These are phyloP conservation scores for Ericerus pela DNA, from an alignment of 1,140 invertebrate species.

Conservation along the genomic window DNA sequence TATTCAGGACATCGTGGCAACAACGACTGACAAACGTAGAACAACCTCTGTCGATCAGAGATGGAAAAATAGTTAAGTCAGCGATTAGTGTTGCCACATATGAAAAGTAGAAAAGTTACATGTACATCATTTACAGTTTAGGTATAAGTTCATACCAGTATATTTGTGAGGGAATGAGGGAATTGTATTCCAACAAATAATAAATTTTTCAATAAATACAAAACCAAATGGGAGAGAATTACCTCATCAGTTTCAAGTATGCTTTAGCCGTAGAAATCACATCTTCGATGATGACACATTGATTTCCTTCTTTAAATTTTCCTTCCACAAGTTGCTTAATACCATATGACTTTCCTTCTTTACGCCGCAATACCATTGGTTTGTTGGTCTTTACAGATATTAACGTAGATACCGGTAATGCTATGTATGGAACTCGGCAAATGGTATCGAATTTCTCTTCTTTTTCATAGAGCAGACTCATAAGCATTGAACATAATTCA, in stretches of 20 bases:
- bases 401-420: constrained; percentile 80
- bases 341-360: constrained; percentile 87
- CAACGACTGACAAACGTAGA: too few species aligned
- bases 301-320: constrained; percentile 51
- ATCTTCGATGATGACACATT: constrained; percentile 88
- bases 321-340: constrained; percentile 95
- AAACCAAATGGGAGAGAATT: too few species aligned
- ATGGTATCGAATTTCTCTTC: constrained; percentile 46
- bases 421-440: constrained; percentile 95
- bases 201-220: too few species aligned
- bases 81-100: too few species aligned
- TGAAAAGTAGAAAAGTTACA: too few species aligned
- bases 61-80: too few species aligned
- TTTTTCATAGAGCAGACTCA: constrained; percentile 20
- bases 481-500: background rate
- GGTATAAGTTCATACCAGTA: too few species aligned
- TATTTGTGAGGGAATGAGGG: too few species aligned
- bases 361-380: constrained; percentile 78
- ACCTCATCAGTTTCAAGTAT: constrained; percentile 71
- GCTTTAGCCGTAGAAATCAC: constrained; percentile 89
- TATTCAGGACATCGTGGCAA: too few species aligned
- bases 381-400: constrained; percentile 52
- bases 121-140: too few species aligned
- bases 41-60: too few species aligned
- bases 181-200: too few species aligned